phyloP scores from a whole-genome alignment of 1,140 invertebrate genomes.

The Drosophila eugracilis region DNA sequence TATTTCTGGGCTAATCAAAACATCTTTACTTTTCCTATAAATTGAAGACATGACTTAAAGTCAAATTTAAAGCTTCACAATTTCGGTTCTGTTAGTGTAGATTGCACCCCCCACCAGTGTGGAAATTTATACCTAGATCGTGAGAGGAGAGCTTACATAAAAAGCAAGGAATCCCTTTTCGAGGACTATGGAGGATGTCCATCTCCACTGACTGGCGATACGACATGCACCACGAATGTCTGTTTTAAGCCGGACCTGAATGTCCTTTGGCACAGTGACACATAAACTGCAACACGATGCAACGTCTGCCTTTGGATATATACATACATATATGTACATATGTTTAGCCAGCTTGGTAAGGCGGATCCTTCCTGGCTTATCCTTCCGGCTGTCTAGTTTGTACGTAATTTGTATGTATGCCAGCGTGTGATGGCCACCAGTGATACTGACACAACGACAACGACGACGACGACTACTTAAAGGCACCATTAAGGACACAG shows the following conservation, averaged over 20 bases:
- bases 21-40: not conserved
- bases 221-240: conserved; percentile 44
- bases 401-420: conserved; percentile 56
- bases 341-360: conserved; percentile 5
- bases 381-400: conserved; percentile 32
- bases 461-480: conserved; percentile 36
- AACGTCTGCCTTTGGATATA: conserved; percentile 42
- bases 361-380: conserved; percentile 24
- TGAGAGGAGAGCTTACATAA: conserved; percentile 14
- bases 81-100: not conserved
- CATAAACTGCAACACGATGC: conserved; percentile 59
- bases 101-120: not conserved
- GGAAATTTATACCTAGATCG: conserved; percentile 40
- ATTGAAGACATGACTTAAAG: not conserved
- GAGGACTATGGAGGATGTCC: conserved; percentile 8
- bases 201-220: conserved; percentile 8
- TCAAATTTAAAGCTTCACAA: not conserved
- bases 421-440: conserved; percentile 37
- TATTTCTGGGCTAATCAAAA: no score
- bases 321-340: not conserved
- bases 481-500: conserved; percentile 56
- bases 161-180: conserved; percentile 8
- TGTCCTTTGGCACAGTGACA: conserved; percentile 63
- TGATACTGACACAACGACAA: conserved; percentile 32
- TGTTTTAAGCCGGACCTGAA: conserved; percentile 38